Base-by-base conservation (phyloP, 2,113 vertebrate genomes). In the Halichoerus grypus region DNA sequence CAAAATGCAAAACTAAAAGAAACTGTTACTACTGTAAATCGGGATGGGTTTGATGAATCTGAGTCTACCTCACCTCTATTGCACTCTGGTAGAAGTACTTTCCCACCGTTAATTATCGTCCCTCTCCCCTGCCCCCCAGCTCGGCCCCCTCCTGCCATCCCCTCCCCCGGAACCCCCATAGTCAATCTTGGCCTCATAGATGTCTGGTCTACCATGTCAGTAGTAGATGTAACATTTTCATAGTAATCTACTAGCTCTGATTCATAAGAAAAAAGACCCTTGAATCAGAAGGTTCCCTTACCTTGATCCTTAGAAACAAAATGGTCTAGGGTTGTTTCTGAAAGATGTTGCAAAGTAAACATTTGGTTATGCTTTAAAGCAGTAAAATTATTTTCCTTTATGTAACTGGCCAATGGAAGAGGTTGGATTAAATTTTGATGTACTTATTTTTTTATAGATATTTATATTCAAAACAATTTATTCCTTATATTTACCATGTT, bases 401-500 rank as follows among this genome's bases (percentile, higher is more conserved):
- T 98, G 96, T 95, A 98, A 98, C 98, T 97, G 98, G 97, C 96
- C 97, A 97, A 98, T 94, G 97, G 97, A 97, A 98, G 91, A 97
- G 88, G 91, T 98, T 97, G 98, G 97, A 97, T 97, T 98, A 97
- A 98, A 98, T 98, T 98, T 97, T 98, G 97, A 97, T 9, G 86
- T 99, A 98, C 98, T 98, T 98, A 98, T 98, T 98, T 99, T 98
- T 99, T 98, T 98, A 98, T 98, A 97, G 97, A 97, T 99, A 99
- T 99, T 99, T 99, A 99, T 99, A 99, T 98, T 98, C 98, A 96
- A 97, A 98, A 98, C 97, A 98, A 97, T 79, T 98, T 98, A 97
- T 98, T 98, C 95, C 39, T 99, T 99, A 99, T 99, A 99, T 99
- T 99, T 99, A 99, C 99, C 98, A 98, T 99, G 99, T 99, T 98